A percentile compares a stretch with the other conserved stretches of the same genome.
Evolutionary conservation across 2,113 vertebrate genomes (phyloP).

Genomic region (Hyperopisus bebe): DNA sequence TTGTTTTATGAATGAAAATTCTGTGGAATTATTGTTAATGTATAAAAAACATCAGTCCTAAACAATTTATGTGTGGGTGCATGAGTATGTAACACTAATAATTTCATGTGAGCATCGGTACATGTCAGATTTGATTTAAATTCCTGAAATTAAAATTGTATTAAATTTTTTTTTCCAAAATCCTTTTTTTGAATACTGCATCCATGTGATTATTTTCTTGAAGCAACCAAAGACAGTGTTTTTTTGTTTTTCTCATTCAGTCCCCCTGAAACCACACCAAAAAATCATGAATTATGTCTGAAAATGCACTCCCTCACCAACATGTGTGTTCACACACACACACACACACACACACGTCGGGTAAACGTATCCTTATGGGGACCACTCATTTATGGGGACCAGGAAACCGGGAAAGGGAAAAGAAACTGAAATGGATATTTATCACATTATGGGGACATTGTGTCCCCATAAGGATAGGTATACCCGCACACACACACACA

Average conservation of each 20-base stretch:
- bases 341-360: not conserved
- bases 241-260: not conserved
- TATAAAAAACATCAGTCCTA: not conserved
- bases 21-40: not conserved
- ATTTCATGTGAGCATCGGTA: not conserved
- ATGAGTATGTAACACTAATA: not conserved
- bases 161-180: not conserved
- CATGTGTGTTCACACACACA: not conserved
- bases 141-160: not conserved
- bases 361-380: too few relatives aligned
- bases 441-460: too few relatives aligned
- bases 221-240: not conserved
- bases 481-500: too few relatives aligned
- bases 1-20: not conserved
- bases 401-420: too few relatives aligned
- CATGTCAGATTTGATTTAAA: not conserved
- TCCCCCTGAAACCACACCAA: not conserved
- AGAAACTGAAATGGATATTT: too few relatives aligned
- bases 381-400: too few relatives aligned
- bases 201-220: not conserved
- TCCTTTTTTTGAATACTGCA: not conserved
- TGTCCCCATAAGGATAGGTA: too few relatives aligned
- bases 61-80: not conserved
- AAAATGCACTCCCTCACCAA: not conserved
- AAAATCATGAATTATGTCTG: not conserved